phyloP scores from a whole-genome alignment of 2,113 vertebrate genomes.

The Hippopotamus amphibius region DNA sequence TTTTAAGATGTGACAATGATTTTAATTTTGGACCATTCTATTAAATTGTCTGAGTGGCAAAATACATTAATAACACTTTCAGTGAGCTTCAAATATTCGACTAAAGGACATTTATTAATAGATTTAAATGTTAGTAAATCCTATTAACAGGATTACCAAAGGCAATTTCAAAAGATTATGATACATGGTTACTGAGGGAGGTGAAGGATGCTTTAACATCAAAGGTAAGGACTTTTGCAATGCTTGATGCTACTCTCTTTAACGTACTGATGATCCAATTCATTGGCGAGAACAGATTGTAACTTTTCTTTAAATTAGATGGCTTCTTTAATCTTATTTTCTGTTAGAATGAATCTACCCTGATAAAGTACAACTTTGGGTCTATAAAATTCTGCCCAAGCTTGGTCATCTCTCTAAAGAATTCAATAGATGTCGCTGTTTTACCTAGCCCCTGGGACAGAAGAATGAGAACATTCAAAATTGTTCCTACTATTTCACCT shows the following conservation, averaged over 20 bases:
- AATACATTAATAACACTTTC: slow-evolving; percentile 49
- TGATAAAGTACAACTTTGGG: background rate
- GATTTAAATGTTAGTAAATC: slow-evolving; percentile 47
- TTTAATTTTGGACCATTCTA: slow-evolving; percentile 22
- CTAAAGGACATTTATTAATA: slow-evolving; percentile 44
- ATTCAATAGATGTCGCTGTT: background rate
- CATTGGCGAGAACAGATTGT: background rate
- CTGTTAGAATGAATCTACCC: background rate
- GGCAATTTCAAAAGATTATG: slow-evolving; percentile 27
- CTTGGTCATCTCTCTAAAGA: background rate
- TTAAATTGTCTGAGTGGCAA: slow-evolving; percentile 11
- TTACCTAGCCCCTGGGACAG: background rate
- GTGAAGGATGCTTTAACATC: background rate
- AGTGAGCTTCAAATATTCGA: background rate
- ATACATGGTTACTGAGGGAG: background rate
- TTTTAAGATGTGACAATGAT: background rate
- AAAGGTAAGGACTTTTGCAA: slow-evolving; percentile 9
- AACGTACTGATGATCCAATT: background rate
- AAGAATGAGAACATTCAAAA: slow-evolving; percentile 36
- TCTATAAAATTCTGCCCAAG: background rate
- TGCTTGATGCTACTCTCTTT: background rate
- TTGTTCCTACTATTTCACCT: background rate
- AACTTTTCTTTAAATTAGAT: slow-evolving; percentile 21
- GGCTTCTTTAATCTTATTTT: slow-evolving; percentile 21
- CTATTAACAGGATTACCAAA: slow-evolving; percentile 23